phyloP scores from a whole-genome alignment of 2,888 invertebrate species.

The Heliothis peltigera region DNA sequence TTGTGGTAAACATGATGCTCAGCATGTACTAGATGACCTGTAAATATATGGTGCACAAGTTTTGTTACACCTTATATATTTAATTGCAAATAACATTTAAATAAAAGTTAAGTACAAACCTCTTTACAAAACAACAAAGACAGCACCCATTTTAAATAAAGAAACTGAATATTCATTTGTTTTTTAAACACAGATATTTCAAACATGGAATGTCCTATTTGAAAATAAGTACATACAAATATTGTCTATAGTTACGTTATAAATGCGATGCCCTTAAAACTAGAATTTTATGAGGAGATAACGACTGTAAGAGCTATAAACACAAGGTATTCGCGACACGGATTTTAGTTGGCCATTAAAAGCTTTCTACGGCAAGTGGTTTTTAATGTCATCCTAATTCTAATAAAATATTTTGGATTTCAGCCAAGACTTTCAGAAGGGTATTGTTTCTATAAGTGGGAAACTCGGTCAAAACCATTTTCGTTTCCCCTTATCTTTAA shows the following conservation, averaged over 20 bases:
- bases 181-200: slow-evolving; percentile 2
- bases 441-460: not conserved
- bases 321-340: not conserved
- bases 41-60: too few species aligned
- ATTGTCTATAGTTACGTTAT: slow-evolving; percentile 26
- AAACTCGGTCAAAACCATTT: not conserved
- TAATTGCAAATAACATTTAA: slow-evolving; percentile 11
- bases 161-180: not conserved
- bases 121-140: slow-evolving; percentile 1
- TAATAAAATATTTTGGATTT: slow-evolving; percentile 11
- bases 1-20: too few species aligned
- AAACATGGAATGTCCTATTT: slow-evolving; percentile 50
- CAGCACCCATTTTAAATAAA: not conserved
- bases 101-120: slow-evolving; percentile 42
- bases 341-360: not conserved
- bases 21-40: too few species aligned
- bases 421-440: not conserved
- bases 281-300: slow-evolving; percentile 17
- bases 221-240: slow-evolving; percentile 36
- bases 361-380: slow-evolving; percentile 3
- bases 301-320: slow-evolving; percentile 21
- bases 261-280: slow-evolving; percentile 49
- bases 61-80: too few species aligned
- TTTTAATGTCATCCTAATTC: slow-evolving; percentile 4
- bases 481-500: not conserved